Evolutionary conservation across 2,888 invertebrate species (phyloP), one percentile per base, ranked within the genome.

Genomic region (Lithodes maja): DNA sequence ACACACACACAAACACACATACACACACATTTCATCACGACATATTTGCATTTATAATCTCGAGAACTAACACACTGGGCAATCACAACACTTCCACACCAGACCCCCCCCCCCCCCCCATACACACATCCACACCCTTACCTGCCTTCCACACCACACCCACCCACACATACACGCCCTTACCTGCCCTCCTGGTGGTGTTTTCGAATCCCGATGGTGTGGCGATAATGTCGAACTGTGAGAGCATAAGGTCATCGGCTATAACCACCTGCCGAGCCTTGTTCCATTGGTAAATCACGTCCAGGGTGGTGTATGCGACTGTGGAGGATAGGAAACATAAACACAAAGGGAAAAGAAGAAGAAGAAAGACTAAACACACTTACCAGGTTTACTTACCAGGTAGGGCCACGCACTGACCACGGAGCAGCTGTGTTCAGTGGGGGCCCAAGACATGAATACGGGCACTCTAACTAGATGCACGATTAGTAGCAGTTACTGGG

Each of bases 181-280:
- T 75, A 91, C 91, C 90, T 74, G 87, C 69, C 50, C 80, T 82
- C 3, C 91, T 68, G 49, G 91, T 88, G 55, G 83, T 85, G 83
- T 91, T 91, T 69, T 85, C 81, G 15, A 87, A 88, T 71, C 88
- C 75, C 2, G 91, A 90, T 61, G 96, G 96, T 92, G 96, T 96
- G 91, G 95, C 96, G 89, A 97, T 96, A 92, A 97, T 95, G 94
- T 97, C 97, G 94, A 97, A 97, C 94, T 97, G 97, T 78, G 97
- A 97, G 93, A 97, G 95, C 94, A 96, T 96, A 96, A 97, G 97
- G 93, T 97, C 97, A 93, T 96, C 96, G 2, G 97, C 96, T 92
- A 96, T 96, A 87, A 96, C 96, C 88, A 97, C 96, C 92, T 96
- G 96, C 74, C 96, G 94, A 81, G 95, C 95, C 90, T 94, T 94